Evolutionary conservation across 2,888 invertebrate genomes (phyloP).

Genomic region (Conus canariensis): DNA sequence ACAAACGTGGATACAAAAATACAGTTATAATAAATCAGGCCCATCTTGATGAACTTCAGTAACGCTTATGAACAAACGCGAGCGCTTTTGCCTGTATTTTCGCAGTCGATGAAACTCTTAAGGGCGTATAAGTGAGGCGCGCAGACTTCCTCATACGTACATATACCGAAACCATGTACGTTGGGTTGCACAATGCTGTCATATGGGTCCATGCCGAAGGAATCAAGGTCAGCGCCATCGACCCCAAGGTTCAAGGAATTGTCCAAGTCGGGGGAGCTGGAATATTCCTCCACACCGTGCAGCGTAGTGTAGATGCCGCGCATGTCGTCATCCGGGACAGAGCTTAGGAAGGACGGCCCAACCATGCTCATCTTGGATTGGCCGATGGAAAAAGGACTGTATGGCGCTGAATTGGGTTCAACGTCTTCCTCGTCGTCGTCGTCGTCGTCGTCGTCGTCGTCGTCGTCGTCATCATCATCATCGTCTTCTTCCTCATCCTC

Average conservation of each 20-base stretch:
- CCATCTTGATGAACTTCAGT: no score
- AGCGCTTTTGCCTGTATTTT: not conserved
- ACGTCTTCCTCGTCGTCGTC: not conserved
- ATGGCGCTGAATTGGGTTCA: not conserved
- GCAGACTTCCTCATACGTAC: not conserved
- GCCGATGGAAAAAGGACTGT: not conserved
- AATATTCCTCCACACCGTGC: not conserved
- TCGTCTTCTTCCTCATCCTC: not conserved
- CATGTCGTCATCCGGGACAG: not conserved
- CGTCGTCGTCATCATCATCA: not conserved
- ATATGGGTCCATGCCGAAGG: not conserved
- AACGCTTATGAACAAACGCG: not conserved
- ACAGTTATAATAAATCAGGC: no score
- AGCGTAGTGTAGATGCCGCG: not conserved
- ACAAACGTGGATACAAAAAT: no score
- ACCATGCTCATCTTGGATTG: not conserved
- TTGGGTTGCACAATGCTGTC: not conserved
- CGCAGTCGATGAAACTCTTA: constrained; percentile 27
- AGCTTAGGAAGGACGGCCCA: not conserved
- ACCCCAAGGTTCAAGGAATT: not conserved
- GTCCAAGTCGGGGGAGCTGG: not conserved
- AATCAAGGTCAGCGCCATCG: not conserved
- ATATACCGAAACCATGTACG: not conserved
- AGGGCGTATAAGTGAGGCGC: not conserved
- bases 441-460: not conserved